Evolutionary conservation across 1,140 invertebrate species (phyloP), one percentile per base, ranked within the genome.

Genomic region (Lasaia peninsularis): DNA sequence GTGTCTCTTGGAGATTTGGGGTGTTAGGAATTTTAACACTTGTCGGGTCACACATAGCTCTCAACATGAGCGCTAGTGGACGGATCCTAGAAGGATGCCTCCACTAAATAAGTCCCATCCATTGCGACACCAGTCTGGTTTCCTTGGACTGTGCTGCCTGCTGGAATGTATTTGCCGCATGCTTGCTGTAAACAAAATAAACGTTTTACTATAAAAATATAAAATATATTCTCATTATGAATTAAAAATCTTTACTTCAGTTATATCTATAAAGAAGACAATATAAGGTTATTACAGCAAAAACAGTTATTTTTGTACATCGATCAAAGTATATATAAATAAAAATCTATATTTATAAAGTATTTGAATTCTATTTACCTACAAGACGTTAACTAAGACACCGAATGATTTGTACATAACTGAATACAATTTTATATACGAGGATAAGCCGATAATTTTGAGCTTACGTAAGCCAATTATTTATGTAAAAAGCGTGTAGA

Each of bases 121-220:
- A 94, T 93, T 65, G 92, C 93, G 63, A 93, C 93, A 75, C 94
- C 93, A 62, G 93, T 94, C 90, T 94, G 93, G 83, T 94, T 94
- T 68, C 92, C 94, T 86, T 94, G 93, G 69, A 92, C 93, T 63
- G 92, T 93, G 77, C 93, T 92, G 62, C 94, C 93, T 58, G 94
- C 94, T 68, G 94, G 94, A 91, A 95, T 95, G 90, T 95, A 95
- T 86, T 95, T 95, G 76, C 93, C 94, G 87, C 94, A 94, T 69
- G 94, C 93, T 91, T 95, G 93, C 92, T 94, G 92, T 52, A 73
- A 77, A 52, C 52, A 58, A 65, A 70, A 63, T 68, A 55, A 48
- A 28, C 3, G 14, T 20, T 14, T 8, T 48, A n/a, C 35, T 49
- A 21, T 37, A 9, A 49, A 49, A 4, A 34, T 18, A 33, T 7